Conservation (phyloP, 1,140 invertebrate species). For the Hypsibius dujardini region DNA sequence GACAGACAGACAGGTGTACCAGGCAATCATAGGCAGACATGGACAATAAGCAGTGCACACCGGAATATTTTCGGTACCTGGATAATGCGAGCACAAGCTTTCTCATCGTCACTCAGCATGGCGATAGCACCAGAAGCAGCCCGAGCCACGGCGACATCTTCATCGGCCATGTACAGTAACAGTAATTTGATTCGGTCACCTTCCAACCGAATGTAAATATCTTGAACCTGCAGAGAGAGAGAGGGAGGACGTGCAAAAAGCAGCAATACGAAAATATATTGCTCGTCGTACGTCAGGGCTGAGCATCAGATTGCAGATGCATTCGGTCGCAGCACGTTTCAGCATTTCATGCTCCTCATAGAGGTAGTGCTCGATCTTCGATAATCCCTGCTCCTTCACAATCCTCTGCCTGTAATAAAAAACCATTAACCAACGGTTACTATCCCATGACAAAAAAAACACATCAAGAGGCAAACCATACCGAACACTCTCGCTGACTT, state of each 20-base stretch:
- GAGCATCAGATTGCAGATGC: conserved; percentile 70
- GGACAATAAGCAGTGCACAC: too few relatives aligned
- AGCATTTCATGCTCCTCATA: conserved; percentile 85
- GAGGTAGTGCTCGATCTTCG: conserved; percentile 72
- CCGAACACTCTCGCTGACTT: conserved; percentile 59
- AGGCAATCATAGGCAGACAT: too few relatives aligned
- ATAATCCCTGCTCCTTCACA: conserved; percentile 65
- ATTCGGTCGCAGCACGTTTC: conserved; percentile 65
- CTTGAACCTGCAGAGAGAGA: conserved; percentile 37
- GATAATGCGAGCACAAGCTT: conserved; percentile 60
- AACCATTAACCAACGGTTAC: background rate
- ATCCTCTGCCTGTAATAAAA: conserved; percentile 37
- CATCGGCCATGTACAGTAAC: conserved; percentile 52
- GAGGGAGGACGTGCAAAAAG: conserved; percentile 5
- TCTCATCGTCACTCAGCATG: conserved; percentile 57
- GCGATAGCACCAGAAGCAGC: conserved; percentile 75
- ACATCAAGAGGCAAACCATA: conserved; percentile 23
- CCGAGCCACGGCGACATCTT: conserved; percentile 62
- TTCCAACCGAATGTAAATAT: conserved; percentile 53
- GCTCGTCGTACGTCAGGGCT: conserved; percentile 37
- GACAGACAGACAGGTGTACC: too few relatives aligned
- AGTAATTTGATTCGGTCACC: conserved; percentile 78
- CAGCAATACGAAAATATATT: background rate
- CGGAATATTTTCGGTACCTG: too few relatives aligned
- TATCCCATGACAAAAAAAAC: conserved; percentile 17